Evolutionary conservation across 2,797 vertebrate species (phyloP), one percentile per base, ranked within the genome.

Genomic region (Crenichthys baileyi): DNA sequence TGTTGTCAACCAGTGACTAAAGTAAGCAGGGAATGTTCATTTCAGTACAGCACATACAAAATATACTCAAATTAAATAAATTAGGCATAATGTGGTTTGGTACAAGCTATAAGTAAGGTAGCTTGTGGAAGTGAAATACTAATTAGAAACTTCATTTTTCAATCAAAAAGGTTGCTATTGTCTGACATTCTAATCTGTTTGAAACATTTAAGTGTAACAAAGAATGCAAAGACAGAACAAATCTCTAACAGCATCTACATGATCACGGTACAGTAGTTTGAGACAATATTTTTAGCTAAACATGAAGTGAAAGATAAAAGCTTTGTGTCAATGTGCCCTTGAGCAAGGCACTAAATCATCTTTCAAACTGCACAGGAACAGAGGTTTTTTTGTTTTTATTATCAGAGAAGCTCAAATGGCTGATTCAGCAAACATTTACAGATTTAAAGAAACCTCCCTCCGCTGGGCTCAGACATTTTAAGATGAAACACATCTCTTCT

Each of bases 281-380:
- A 8, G 22, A 13, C 0, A 18, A 31, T 6, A 11, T 39, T 36
- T 22, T 39, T 44, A 46, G 5, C 1, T 18, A 53, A n/a, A 44
- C 46, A 26, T 26, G 0, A 55, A 7, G 31, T 8, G 2, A 2
- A 12, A 18, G 26, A 12, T 7, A 0, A 71, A 75, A 15, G 39
- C 18, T 39, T n/a, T 20, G 7, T 24, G 24, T 53, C 36, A 24
- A 20, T 41, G 51, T 70, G 75, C 65, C 46, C 63, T 73, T 80
- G 56, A 80, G 76, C 73, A 82, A 80, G 65, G 58, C 2, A 0
- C 44, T 63, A 26, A 65, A 55, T 72, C 61, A 12, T 31, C 12
- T 15, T 15, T 63, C 70, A 3, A 58, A 0, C 44, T 70, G 78
- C 55, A 46, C 55, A 26, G 55, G 4, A 53, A 44, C 26, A 44